Evolutionary conservation across 2,113 vertebrate genomes (phyloP).

Genomic region (Terrapene triunguis): DNA sequence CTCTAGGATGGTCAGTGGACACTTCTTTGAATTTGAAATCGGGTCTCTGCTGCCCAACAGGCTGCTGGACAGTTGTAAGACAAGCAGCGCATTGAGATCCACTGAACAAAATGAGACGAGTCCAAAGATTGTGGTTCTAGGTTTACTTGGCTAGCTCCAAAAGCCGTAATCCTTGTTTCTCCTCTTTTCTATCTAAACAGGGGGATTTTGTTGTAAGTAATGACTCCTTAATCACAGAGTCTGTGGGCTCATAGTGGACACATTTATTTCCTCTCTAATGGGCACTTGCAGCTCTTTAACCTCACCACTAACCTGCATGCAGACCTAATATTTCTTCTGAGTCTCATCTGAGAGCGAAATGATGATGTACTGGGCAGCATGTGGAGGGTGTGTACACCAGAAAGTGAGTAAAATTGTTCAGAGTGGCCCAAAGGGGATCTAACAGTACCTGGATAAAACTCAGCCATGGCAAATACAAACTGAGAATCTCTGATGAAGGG

Average conservation of each 20-base stretch:
- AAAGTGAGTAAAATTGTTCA: background rate
- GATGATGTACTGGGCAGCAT: slow-evolving; percentile 12
- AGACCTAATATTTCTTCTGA: background rate
- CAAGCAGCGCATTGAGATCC: accelerated
- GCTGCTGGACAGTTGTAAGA: background rate
- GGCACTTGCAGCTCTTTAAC: background rate
- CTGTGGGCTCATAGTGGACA: accelerated
- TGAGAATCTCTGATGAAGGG: background rate
- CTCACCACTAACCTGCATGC: accelerated
- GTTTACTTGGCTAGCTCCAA: background rate
- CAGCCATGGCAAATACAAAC: background rate
- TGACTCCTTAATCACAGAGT: accelerated
- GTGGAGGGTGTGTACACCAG: background rate
- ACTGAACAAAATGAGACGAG: background rate
- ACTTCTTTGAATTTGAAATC: background rate
- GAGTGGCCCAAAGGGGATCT: background rate
- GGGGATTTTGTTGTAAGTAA: slow-evolving; percentile 83
- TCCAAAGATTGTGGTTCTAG: background rate
- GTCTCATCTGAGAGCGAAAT: accelerated
- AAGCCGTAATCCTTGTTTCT: background rate
- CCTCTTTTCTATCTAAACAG: slow-evolving; percentile 61
- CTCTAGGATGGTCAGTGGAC: accelerated
- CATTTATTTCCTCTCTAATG: background rate
- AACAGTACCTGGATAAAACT: background rate
- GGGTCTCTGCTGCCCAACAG: accelerated